Evolutionary conservation across 2,888 invertebrate genomes (phyloP), one percentile per base, ranked within the genome.

Genomic region (Drosophila prolongata): DNA sequence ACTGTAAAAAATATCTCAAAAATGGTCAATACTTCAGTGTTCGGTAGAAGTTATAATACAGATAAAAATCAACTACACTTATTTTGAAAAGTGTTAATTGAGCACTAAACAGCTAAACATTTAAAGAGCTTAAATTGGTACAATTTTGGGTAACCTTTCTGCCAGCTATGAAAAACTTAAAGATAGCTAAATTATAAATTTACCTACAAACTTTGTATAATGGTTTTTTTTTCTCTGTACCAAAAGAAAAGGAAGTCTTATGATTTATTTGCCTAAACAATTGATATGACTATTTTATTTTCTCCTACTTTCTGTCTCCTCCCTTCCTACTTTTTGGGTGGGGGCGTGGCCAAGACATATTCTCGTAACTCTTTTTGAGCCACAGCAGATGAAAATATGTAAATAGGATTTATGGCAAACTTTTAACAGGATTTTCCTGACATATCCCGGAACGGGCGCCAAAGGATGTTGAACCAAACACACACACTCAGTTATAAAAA

Each of bases 341-440:
- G 34, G 53, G 58, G 71, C 61, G 54, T 73, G 47, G 52, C 27
- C 34, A 49, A 67, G 57, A 76, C 64, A 62, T 40, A 47, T 50
- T 38, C 49, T 38, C 24, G 44, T 65, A 67, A 75, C 71, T 80
- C 78, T 77, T 80, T 79, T 47, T 54, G 56, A 57, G 53, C 67
- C 55, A 49, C 54, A 65, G 64, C 66, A 53, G 72, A 70, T 70
- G 57, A 69, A 88, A 88, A 86, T 80, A 83, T 89, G 89, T 78
- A 87, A 84, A 84, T 84, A 76, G 85, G 89, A 84, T 80, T 84
- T 89, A 84, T 84, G 79, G 77, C 74, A 84, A 83, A 84, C 68
- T 87, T 84, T 84, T 87, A 84, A 89, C 88, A 83, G 87, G 78
- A 83, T 78, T 83, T 86, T 67, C 73, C 50, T 57, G 67, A 38